Percentiles rank a stretch among this genome's conserved stretches.
phyloP scores from a whole-genome alignment of 2,113 vertebrate species.

The Tenrec ecaudatus region DNA sequence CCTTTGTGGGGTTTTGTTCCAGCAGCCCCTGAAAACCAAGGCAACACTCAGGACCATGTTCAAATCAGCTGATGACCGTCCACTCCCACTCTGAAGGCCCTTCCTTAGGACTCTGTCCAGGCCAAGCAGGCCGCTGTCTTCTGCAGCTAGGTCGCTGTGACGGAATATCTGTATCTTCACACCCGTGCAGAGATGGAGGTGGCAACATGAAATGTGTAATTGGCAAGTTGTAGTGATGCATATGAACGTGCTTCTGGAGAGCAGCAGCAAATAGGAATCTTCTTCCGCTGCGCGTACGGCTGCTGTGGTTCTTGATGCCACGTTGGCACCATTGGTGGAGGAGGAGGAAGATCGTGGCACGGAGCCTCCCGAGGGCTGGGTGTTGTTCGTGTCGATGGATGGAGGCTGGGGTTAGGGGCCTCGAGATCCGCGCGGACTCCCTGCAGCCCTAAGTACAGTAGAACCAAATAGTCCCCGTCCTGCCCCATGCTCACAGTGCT shows the following conservation, averaged over 20 bases:
- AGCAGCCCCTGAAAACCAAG: neutral
- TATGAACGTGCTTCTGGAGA: neutral
- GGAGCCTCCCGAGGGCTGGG: neutral
- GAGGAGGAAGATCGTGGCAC: neutral
- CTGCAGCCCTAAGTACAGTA: no score
- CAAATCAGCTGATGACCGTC: neutral
- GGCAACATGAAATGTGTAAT: neutral
- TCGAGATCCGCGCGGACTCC: no score
- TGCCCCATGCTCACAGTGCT: neutral
- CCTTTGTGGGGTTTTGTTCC: neutral
- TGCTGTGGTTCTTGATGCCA: neutral
- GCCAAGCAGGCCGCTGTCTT: neutral
- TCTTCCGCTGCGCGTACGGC: neutral
- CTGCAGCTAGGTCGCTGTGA: neutral
- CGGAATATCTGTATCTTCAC: neutral
- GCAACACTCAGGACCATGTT: neutral
- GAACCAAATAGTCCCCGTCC: no score
- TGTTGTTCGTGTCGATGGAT: no score
- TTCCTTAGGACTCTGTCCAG: neutral
- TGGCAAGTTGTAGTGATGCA: neutral
- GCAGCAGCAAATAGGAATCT: neutral
- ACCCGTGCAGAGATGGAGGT: neutral
- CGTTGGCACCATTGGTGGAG: neutral
- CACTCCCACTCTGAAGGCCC: neutral
- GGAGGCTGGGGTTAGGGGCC: no score